Base-by-base conservation (phyloP, 2,797 vertebrate species). In the Microhierax caerulescens region DNA sequence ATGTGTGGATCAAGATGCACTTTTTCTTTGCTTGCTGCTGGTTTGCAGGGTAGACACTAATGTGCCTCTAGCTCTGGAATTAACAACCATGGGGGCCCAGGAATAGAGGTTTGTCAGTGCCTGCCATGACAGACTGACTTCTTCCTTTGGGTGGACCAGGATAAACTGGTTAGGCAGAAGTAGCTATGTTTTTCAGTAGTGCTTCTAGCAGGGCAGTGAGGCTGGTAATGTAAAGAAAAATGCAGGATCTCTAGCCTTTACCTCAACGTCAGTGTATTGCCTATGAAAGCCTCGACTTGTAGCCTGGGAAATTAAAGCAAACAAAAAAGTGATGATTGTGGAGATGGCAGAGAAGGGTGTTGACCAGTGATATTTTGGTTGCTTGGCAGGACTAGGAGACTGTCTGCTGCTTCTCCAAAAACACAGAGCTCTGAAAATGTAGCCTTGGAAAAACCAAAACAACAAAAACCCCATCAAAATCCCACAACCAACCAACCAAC, bases 51-150 rank as follows among this genome's bases (percentile, higher is more conserved):
- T 41, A 34, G 27, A 25, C 78, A 0, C n/a, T 53, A 11, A 22
- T n/a, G 34, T 56, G 11, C 11, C 19, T 85, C 6, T 3, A 8
- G 15, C 50, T 76, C 54, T 41, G 61, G 54, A 57, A 6, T 8
- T 23, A 32, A 53, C 17, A 59, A 0, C 36, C 4, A 0, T 2
- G 13, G 19, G 11, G 22, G 7, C 18, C 23, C 15, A 27, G 34
- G 34, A 51, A 21, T 2, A 30, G 81, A 37, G 67, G 16, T 27
- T 27, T 23, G 18, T 47, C 34, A 27, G 20, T 85, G 43, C 11
- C 28, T 90, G 37, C 28, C 8, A 5, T 53, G 45, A 5, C n/a
- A 65, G 30, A 12, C 65, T 85, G 56, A 53, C 48, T 53, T 86
- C 4, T 25, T 93, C 9, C 28, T 84, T 77, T 10, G 61, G 51